Base-by-base conservation (phyloP, 2,113 vertebrate genomes). In the Onychorhynchus coronatus region DNA sequence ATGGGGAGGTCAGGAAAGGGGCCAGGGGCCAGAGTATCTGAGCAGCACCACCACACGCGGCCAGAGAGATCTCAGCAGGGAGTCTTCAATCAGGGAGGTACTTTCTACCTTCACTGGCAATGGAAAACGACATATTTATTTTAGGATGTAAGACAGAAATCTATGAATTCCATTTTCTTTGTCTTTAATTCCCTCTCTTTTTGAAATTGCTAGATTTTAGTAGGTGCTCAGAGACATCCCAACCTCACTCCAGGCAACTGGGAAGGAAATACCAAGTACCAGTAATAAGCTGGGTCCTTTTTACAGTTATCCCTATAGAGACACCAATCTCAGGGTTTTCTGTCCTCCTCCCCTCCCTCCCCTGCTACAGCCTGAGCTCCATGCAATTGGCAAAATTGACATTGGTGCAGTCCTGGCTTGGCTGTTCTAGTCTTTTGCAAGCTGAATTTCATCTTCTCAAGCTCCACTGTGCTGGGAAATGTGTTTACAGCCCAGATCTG, bases 1-100 rank as follows among this genome's bases (percentile, higher is more conserved):
- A 4, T 1, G 24, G 28, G 10, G 42, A 68, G 24, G n/a, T 9
- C 2, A 3, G 50, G 39, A 44, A 62, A 70, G 5, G 27, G 22
- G 2, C 5, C 62, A 17, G 16, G 44, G 35, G 21, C 11, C 24
- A 42, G 79, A 77, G 28, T 5, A 23, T 14, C 28, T 6, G 11
- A 90, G 46, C 35, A 77, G 25, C 5, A 1, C 12, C 1, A 1
- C 44, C 67, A 66, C 4, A 12, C 1, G 1, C 0, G 0, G 37
- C 12, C 19, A 9, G 24, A 44, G 21, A 2, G 0, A 19, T 37
- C 3, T 78, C 13, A 76, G 56, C n/a, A 31, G 35, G 24, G 50
- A 80, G 53, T 66, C 20, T 62, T 33, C 1, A 2, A 80, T 37
- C 22, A 50, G 9, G 14, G 9, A 86, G 7, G 33, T 14, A 22